Percentiles rank a stretch among this genome's conserved stretches.
These are phyloP conservation scores for Prinia subflava DNA, from an alignment of 2,113 vertebrate species.

Conservation along the genomic window DNA sequence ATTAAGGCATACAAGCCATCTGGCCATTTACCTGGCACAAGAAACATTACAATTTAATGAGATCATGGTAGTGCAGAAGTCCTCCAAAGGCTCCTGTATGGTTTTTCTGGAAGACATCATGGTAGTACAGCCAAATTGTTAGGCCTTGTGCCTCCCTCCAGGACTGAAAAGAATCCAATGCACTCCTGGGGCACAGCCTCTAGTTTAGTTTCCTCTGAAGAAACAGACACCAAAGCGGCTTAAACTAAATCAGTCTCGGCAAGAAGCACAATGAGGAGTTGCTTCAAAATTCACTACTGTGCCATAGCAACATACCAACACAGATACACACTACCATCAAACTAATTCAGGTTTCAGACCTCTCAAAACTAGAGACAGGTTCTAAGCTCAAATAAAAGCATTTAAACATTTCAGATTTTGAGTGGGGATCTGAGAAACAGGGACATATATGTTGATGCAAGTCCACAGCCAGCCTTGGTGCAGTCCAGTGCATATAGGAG, in stretches of 20 bases:
- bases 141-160: not conserved
- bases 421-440: not conserved
- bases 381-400: not conserved
- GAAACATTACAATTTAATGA: not conserved
- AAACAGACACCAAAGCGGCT: not conserved
- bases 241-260: not conserved
- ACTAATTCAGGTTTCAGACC: not conserved
- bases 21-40: not conserved
- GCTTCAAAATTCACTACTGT: not conserved
- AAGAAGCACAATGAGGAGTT: not conserved
- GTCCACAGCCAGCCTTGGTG: not conserved
- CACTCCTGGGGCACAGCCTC: not conserved
- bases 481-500: not conserved
- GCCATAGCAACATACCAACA: not conserved
- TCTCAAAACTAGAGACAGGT: not conserved
- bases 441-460: not conserved
- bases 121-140: not conserved
- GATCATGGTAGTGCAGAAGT: not conserved
- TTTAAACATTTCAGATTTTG: not conserved
- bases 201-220: not conserved
- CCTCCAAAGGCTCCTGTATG: rapidly evolving
- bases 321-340: not conserved
- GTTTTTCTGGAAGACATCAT: not conserved
- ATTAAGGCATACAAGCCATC: not conserved
- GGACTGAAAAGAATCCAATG: not conserved